Evolutionary conservation across 2,113 vertebrate species (phyloP).

Genomic region (Festucalex cinctus): DNA sequence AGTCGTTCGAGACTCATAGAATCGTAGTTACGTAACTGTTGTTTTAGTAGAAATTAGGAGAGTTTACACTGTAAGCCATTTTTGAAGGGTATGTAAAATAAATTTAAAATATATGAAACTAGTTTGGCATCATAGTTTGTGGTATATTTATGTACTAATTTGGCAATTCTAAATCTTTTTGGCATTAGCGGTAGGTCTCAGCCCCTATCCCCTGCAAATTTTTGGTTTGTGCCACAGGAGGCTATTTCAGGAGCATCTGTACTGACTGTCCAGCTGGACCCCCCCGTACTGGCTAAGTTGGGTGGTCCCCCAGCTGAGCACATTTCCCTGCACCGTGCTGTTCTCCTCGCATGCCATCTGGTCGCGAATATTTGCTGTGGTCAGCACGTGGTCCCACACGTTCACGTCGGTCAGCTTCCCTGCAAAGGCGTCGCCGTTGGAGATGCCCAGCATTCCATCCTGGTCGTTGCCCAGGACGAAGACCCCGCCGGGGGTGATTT

Average conservation of each 20-base stretch:
- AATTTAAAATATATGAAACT: too few species aligned
- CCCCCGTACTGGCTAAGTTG: slow-evolving; percentile 73
- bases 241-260: slow-evolving; percentile 68
- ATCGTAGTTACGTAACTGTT: too few species aligned
- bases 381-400: slow-evolving; percentile 77
- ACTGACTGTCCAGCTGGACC: slow-evolving; percentile 73
- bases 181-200: too few species aligned
- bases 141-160: too few species aligned
- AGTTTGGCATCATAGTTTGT: too few species aligned
- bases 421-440: slow-evolving; percentile 65
- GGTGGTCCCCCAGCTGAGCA: slow-evolving; percentile 77
- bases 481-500: slow-evolving; percentile 52
- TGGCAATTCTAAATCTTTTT: not conserved
- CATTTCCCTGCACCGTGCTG: slow-evolving; percentile 59
- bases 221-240: not conserved
- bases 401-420: slow-evolving; percentile 74
- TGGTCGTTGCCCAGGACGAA: slow-evolving; percentile 77
- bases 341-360: slow-evolving; percentile 67
- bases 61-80: too few species aligned
- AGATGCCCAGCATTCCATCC: slow-evolving; percentile 72
- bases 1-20: too few species aligned
- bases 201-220: not conserved
- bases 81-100: too few species aligned
- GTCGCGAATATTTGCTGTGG: slow-evolving; percentile 58
- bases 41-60: too few species aligned